Evolutionary conservation across 2,888 invertebrate species (phyloP).

Genomic region (Pachycephus smyrnensis): DNA sequence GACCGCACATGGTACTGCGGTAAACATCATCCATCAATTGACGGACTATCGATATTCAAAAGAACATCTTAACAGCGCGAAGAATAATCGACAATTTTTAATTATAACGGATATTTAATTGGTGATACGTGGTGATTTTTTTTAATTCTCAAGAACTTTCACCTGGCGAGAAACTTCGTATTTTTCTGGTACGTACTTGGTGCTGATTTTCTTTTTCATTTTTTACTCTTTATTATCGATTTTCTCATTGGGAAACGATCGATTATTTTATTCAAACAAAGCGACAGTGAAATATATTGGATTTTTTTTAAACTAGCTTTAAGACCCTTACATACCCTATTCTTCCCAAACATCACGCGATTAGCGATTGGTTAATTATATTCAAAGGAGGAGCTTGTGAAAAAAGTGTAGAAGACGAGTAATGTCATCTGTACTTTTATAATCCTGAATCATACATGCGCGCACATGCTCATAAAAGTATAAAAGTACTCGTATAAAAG

Average conservation of each 20-base stretch:
- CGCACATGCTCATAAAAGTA: neutral
- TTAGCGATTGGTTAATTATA: neutral
- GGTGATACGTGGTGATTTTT: neutral
- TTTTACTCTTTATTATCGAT: neutral
- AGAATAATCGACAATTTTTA: neutral
- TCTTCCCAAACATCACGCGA: neutral
- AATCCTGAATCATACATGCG: neutral
- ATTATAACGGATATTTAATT: neutral
- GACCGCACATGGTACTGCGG: conserved; percentile 4
- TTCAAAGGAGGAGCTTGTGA: neutral
- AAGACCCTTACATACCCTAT: neutral
- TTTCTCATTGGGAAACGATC: neutral
- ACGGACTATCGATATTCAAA: neutral
- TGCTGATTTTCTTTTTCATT: neutral
- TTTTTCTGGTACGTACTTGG: neutral
- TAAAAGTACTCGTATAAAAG: neutral
- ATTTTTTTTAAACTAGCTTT: neutral
- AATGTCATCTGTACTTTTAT: neutral
- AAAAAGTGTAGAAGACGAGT: neutral
- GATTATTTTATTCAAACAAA: neutral
- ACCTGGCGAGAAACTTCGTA: neutral
- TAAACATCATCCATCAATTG: neutral
- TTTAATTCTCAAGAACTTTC: neutral
- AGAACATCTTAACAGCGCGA: neutral
- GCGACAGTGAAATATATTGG: neutral